Evolutionary conservation across 2,888 invertebrate species (phyloP), one percentile per base, ranked within the genome.

Genomic region (Neuroscelio doddi): DNA sequence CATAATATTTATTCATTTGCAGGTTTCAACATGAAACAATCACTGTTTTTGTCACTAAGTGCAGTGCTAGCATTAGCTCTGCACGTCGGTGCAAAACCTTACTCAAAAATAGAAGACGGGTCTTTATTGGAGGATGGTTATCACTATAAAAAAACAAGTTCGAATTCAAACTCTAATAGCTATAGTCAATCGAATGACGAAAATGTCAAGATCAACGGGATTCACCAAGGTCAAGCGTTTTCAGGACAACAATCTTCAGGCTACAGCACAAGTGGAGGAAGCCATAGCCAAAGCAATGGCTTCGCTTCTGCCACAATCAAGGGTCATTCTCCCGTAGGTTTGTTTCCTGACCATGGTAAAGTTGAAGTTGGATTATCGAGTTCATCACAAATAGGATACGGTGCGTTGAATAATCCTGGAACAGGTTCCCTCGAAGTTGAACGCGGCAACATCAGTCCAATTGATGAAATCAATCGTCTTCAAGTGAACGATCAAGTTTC

Each of bases 11-110:
- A 5, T 38, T 38, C 9, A 16, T 16, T 65, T 69, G 0, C 59
- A 78, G 78, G 64, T 71, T 30, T 46, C 15, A 66, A 63, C 51
- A 80, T 80, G 78, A 73, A 56, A 50, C 56, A 68, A 61, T 61
- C 59, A 12, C n/a, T n/a, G n/a, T 62, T 69, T 51, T 59, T 76
- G 24, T 55, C 77, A 65, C 65, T 78, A 14, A 70, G 69, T 45
- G 69, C 74, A 53, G 72, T 39, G 12, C 50, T 64, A 47, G 59
- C 70, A 46, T 73, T 73, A 34, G 61, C 34, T 39, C 64, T 65
- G 10, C 62, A 62, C 17, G 71, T 44, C 16, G 66, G 67, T 30
- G 74, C 70, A 8, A 62, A 64, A 4, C 73, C 78, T 1, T 74
- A 76, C 29, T 68, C 73, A 1, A 69, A 64, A 14, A 66, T 70